Conservation (phyloP, 2,113 vertebrate species). For the Cyprinus carpio region DNA sequence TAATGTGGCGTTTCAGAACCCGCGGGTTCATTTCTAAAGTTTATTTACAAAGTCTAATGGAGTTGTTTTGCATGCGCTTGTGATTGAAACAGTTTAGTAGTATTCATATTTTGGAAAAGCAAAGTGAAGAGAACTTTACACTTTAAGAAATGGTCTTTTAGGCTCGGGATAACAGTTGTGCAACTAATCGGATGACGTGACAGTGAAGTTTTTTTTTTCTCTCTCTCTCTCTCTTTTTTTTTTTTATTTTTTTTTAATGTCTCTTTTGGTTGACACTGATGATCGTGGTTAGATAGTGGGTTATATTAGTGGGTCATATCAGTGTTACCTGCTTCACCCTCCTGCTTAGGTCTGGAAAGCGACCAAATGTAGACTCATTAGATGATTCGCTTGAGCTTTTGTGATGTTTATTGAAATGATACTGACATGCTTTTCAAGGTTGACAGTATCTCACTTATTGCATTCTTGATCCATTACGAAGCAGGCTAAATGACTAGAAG, state of each 20-base stretch:
- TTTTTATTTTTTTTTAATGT: not conserved
- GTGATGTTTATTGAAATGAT: not conserved
- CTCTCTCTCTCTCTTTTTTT: too few species aligned
- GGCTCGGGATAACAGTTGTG: not conserved
- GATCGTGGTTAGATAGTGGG: not conserved
- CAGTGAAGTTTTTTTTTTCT: not conserved
- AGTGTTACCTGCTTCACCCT: not conserved
- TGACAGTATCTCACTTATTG: not conserved
- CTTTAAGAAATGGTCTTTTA: not conserved
- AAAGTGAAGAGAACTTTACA: not conserved
- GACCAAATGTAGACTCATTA: not conserved
- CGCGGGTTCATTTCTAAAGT: not conserved
- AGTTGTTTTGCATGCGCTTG: conserved; percentile 1
- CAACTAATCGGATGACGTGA: not conserved
- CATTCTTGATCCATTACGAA: not conserved
- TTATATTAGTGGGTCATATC: not conserved
- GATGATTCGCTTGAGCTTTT: not conserved
- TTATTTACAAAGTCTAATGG: not conserved
- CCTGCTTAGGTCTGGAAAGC: not conserved
- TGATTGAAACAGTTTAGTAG: not conserved
- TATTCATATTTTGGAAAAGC: not conserved
- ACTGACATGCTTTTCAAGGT: not conserved
- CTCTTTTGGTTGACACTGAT: not conserved
- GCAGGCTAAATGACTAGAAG: not conserved
- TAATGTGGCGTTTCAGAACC: not conserved